phyloP scores from a whole-genome alignment of 2,888 invertebrate species.

The Dromius quadrimaculatus region DNA sequence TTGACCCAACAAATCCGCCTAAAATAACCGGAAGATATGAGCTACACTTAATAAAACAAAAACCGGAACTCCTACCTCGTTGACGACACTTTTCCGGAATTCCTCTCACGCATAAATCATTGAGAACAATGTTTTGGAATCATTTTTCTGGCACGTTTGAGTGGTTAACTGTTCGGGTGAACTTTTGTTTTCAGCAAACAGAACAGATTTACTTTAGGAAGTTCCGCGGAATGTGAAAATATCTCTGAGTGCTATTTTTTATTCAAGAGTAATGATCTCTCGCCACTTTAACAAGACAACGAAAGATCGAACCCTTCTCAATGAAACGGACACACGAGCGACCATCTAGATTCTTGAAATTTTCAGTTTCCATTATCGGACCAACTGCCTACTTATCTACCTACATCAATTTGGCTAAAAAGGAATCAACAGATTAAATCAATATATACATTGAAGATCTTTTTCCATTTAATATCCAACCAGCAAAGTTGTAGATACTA shows the following conservation, averaged over 20 bases:
- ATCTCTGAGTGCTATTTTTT: conserved; percentile 5
- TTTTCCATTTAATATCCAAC: too few relatives aligned
- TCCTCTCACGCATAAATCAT: conserved; percentile 22
- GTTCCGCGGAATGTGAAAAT: conserved; percentile 10
- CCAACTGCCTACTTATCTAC: too few relatives aligned
- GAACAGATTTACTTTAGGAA: conserved; percentile 14
- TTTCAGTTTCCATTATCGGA: too few relatives aligned
- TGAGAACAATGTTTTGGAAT: conserved; percentile 17
- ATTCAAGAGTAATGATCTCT: conserved; percentile 13
- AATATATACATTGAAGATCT: too few relatives aligned
- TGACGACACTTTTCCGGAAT: conserved; percentile 15
- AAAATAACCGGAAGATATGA: conserved; percentile 48
- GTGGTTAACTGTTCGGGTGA: neutral
- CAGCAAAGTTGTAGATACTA: too few relatives aligned
- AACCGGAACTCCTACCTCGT: conserved; percentile 17
- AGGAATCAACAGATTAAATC: too few relatives aligned
- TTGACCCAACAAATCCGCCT: conserved; percentile 37
- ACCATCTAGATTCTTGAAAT: too few relatives aligned
- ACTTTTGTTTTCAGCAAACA: conserved; percentile 17
- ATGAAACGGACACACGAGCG: too few relatives aligned
- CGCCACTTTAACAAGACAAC: conserved; percentile 4
- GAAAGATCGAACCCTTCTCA: neutral
- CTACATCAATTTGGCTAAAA: too few relatives aligned
- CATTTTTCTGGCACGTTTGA: conserved; percentile 16
- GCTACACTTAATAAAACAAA: conserved; percentile 42